Evolutionary conservation across 2,888 invertebrate species (phyloP), one percentile per base, ranked within the genome.

Genomic region (Volucella zonaria): DNA sequence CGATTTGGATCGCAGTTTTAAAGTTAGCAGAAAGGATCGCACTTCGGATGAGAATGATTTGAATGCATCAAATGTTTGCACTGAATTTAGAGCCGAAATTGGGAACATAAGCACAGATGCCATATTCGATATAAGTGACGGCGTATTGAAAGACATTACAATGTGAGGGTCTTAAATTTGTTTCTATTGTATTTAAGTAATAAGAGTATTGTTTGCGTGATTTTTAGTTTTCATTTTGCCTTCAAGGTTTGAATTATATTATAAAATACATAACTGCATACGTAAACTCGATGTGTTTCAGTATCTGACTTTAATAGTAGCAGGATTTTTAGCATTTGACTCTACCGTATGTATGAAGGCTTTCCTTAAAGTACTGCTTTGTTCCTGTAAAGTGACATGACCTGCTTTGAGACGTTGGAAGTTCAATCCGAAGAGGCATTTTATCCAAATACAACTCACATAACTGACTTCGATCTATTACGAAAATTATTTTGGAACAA

Each of bases 51-150:
- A 80, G 62, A 80, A 75, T 15, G 40, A 83, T 54, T 38, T 38
- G 8, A 83, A 83, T 45, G 59, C 15, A 43, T 75, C 71, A 0
- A 83, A 83, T 56, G 10, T 56, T 43, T 1, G 10, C 0, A 54
- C 68, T 6, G 45, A 51, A 49, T 74, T 78, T 1, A 58, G 51
- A 23, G 40, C 45, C 4, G 64, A 61, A 11, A 15, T 45, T 8
- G 40, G 8, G 0, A 71, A 80, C 45, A 51, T 67, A 2, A 80
- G 75, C 23, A 61, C 86, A 14, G 88, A 89, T 11, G 88, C 88
- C 2, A 77, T 90, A 51, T 87, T 83, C 15, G 88, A 90, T 76
- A 88, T 88, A 4, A 90, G 90, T 81, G 90, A 90, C 56, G 87
- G 87, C n/a, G 87, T 90, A 23, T 86, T 90, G 18, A 88, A 89